phyloP scores from a whole-genome alignment of 53 echinoderm and acorn worm species.

The Echinometra lucunter region DNA sequence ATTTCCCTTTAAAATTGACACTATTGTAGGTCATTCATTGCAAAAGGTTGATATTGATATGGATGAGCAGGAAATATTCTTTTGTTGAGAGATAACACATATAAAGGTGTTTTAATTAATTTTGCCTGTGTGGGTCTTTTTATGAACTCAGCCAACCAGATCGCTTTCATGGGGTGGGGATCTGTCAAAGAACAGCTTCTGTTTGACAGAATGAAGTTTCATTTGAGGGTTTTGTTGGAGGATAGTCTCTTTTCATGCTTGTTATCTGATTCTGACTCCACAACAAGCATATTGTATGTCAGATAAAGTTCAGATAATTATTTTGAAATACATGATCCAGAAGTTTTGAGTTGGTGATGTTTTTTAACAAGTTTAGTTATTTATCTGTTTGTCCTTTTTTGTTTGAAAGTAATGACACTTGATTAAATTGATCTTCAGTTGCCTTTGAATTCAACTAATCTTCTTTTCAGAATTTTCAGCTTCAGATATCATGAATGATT shows the following conservation, averaged over 20 bases:
- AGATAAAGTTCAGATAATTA: too few relatives aligned
- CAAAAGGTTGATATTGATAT: not conserved
- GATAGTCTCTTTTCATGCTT: not conserved
- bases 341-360: not conserved
- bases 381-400: not conserved
- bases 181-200: not conserved
- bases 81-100: not conserved
- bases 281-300: not conserved
- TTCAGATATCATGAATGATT: not conserved
- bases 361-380: not conserved
- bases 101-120: not conserved
- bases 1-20: not conserved
- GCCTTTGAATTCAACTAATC: not conserved
- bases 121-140: constrained; percentile 22
- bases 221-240: not conserved
- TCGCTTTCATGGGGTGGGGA: not conserved
- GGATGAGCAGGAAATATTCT: not conserved
- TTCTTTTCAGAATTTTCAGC: not conserved
- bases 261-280: not conserved
- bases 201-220: not conserved
- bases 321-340: not conserved
- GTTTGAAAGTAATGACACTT: not conserved
- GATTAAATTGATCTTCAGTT: not conserved
- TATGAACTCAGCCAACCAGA: not conserved
- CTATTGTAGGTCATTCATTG: not conserved